These are phyloP conservation scores for Dendrocopos noguchii DNA, from an alignment of 2,113 vertebrate species.

Conservation along the genomic window DNA sequence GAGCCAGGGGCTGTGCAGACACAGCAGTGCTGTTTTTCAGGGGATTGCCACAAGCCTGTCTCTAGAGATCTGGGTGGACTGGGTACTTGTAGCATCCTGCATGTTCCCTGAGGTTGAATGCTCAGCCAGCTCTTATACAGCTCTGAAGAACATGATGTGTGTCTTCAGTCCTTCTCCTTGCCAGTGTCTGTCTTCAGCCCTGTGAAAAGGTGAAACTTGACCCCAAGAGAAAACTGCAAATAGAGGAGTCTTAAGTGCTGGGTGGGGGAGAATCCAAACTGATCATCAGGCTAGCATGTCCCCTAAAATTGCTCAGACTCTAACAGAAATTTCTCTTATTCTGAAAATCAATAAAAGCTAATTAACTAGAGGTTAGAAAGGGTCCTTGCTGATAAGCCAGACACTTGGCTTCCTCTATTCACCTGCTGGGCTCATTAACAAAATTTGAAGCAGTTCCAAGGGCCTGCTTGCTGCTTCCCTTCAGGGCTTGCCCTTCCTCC, in stretches of 20 bases:
- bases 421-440: conserved; percentile 55
- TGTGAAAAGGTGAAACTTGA: neutral
- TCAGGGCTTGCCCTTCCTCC: neutral
- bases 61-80: neutral
- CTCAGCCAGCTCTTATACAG: neutral
- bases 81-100: neutral
- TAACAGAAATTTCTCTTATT: neutral
- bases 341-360: conserved; percentile 37
- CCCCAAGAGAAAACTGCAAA: neutral
- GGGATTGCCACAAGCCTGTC: neutral
- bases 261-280: neutral
- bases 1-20: neutral
- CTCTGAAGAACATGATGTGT: neutral
- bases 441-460: conserved; percentile 35
- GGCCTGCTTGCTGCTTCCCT: neutral
- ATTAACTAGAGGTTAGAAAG: conserved; percentile 32
- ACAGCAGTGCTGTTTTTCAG: neutral
- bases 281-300: neutral
- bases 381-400: conserved; percentile 32
- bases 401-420: conserved; percentile 13
- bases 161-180: neutral
- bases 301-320: conserved; percentile 6
- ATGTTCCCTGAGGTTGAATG: neutral
- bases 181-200: neutral
- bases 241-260: neutral